phyloP scores from a whole-genome alignment of 2,888 invertebrate genomes.

The Halocaridina rubra region DNA sequence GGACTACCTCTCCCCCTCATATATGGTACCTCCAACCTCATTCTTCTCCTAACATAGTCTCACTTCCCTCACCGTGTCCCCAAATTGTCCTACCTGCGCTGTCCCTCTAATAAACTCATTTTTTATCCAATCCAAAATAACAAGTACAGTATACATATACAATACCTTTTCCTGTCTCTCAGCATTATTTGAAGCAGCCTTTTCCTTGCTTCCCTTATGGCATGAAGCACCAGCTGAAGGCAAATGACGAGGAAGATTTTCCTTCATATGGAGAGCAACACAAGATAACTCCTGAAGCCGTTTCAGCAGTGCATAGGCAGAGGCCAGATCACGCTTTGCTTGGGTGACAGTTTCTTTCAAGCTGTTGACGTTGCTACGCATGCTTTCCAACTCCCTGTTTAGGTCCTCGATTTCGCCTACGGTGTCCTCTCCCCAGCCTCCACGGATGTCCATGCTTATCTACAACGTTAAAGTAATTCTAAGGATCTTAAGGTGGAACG shows the following conservation, averaged over 20 bases:
- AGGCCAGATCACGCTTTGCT: not conserved
- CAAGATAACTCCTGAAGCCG: slow-evolving; percentile 7
- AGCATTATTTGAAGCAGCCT: not conserved
- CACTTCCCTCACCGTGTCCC: no score
- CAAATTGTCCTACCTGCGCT: no score
- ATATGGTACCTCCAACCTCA: no score
- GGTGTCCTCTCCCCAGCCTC: slow-evolving; percentile 32
- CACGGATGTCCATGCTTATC: slow-evolving; percentile 15
- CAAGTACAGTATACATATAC: no score
- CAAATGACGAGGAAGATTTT: slow-evolving; percentile 25
- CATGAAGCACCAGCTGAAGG: not conserved
- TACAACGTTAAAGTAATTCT: not conserved
- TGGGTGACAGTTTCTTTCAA: not conserved
- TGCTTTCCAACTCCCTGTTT: not conserved
- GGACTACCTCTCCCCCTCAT: no score
- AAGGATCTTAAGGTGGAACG: not conserved
- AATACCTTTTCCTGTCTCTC: no score
- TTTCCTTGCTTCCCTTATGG: not conserved
- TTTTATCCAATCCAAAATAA: no score
- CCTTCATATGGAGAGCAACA: slow-evolving; percentile 26
- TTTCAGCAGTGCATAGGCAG: not conserved
- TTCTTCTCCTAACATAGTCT: no score
- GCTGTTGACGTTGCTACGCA: not conserved
- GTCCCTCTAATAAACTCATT: no score
- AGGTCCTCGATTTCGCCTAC: not conserved